Evolutionary conservation across 2,797 vertebrate species (phyloP).

Genomic region (Allenopithecus nigroviridis): DNA sequence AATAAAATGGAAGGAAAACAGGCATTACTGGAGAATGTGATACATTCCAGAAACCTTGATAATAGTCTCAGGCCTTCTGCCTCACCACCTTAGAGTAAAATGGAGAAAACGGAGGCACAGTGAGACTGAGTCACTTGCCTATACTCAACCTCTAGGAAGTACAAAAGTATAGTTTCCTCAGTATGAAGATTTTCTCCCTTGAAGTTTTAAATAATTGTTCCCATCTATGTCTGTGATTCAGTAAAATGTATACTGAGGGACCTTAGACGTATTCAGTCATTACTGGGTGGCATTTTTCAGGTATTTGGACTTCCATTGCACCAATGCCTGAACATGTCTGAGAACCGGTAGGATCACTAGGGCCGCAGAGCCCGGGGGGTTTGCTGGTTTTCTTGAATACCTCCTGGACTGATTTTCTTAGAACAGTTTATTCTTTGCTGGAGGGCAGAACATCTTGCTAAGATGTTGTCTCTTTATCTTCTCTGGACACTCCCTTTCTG

Average conservation of each 20-base stretch:
- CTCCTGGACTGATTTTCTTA: background rate
- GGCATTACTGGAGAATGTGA: background rate
- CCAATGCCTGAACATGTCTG: background rate
- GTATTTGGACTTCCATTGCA: background rate
- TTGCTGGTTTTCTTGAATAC: background rate
- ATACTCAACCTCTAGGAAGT: background rate
- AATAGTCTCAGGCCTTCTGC: background rate
- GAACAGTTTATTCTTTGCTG: conserved; percentile 37
- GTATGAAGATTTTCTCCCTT: background rate
- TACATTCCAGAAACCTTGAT: conserved; percentile 17
- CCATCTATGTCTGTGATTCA: background rate
- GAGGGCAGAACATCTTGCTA: background rate
- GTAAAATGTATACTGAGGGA: background rate
- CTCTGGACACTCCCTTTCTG: background rate
- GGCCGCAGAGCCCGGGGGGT: background rate
- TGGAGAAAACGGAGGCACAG: conserved; percentile 4
- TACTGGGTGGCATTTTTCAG: background rate
- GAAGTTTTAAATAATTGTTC: background rate
- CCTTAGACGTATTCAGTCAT: background rate
- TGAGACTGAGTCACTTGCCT: background rate
- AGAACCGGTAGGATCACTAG: background rate
- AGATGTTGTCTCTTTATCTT: background rate
- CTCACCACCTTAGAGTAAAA: background rate
- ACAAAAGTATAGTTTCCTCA: background rate
- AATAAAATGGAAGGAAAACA: conserved; percentile 4